Percentiles rank a stretch among this genome's conserved stretches.
These are phyloP conservation scores for Coryphaenoides rupestris DNA, from an alignment of 2,113 vertebrate genomes.

Conservation along the genomic window DNA sequence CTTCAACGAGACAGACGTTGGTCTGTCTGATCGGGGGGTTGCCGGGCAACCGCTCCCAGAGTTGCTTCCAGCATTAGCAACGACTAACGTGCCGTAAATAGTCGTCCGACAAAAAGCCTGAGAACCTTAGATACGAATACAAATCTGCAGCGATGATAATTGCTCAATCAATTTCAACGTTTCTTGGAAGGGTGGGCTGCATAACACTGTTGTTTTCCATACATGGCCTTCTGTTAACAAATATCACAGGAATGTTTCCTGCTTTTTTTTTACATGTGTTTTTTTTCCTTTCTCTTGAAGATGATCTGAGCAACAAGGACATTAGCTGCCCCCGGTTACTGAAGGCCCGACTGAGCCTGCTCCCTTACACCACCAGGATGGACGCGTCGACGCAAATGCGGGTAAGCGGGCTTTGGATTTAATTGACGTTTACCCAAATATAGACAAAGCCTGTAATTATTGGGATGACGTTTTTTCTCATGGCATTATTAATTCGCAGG, in stretches of 20 bases:
- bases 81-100: conserved; percentile 39
- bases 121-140: neutral
- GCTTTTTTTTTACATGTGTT: conserved; percentile 18
- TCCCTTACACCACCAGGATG: conserved; percentile 47
- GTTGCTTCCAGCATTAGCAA: conserved; percentile 51
- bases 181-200: too few species aligned
- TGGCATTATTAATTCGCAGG: too few species aligned
- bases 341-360: conserved; percentile 45
- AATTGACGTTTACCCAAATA: neutral
- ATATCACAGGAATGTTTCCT: too few species aligned
- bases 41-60: conserved; percentile 43
- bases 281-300: conserved; percentile 44
- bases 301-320: conserved; percentile 57
- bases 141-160: conserved; percentile 27
- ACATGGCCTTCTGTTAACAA: too few species aligned
- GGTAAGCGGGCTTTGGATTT: conserved; percentile 41
- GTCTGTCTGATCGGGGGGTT: conserved; percentile 50
- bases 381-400: conserved; percentile 43
- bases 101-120: neutral
- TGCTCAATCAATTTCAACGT: too few species aligned
- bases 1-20: conserved; percentile 54
- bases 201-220: conserved; percentile 9
- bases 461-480: too few species aligned
- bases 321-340: conserved; percentile 41
- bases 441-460: too few species aligned